A percentile compares a stretch with the other conserved stretches of the same genome.
phyloP scores from a whole-genome alignment of 2,888 invertebrate genomes.

The Epistrophe eligans region DNA sequence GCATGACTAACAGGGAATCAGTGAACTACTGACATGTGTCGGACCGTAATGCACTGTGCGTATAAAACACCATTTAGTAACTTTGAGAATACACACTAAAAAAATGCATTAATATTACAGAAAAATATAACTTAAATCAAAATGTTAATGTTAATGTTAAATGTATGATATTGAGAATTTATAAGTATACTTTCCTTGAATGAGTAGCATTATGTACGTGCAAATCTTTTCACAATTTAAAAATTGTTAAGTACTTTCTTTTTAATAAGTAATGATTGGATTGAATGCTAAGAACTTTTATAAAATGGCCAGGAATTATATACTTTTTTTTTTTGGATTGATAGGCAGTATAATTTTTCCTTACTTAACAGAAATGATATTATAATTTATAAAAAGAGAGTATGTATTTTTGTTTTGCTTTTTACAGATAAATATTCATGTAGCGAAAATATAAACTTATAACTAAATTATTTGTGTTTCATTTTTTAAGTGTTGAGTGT shows the following conservation, averaged over 20 bases:
- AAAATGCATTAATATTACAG: slow-evolving; percentile 16
- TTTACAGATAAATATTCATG: slow-evolving; percentile 55
- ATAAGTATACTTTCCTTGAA: background rate
- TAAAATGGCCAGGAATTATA: background rate
- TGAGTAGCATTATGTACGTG: background rate
- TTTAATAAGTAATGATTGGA: background rate
- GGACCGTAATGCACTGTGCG: background rate
- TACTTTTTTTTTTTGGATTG: slow-evolving; percentile 15
- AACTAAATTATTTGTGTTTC: slow-evolving; percentile 60
- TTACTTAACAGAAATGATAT: slow-evolving; percentile 25
- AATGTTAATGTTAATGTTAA: slow-evolving; percentile 17
- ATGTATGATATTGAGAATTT: slow-evolving; percentile 2
- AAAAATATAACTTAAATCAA: slow-evolving; percentile 10
- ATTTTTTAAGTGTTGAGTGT: slow-evolving; percentile 41
- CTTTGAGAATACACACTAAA: slow-evolving; percentile 1
- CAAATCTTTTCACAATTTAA: background rate
- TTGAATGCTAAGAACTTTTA: background rate
- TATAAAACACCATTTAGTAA: background rate
- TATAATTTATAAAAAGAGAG: slow-evolving; percentile 43
- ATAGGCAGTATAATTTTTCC: slow-evolving; percentile 26
- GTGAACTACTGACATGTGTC: background rate
- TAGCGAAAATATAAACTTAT: slow-evolving; percentile 68
- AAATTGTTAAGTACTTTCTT: slow-evolving; percentile 21
- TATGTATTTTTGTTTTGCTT: slow-evolving; percentile 26
- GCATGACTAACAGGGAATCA: background rate